Base-by-base conservation (phyloP, 2,113 vertebrate species). In the Semnornis frantzii region DNA sequence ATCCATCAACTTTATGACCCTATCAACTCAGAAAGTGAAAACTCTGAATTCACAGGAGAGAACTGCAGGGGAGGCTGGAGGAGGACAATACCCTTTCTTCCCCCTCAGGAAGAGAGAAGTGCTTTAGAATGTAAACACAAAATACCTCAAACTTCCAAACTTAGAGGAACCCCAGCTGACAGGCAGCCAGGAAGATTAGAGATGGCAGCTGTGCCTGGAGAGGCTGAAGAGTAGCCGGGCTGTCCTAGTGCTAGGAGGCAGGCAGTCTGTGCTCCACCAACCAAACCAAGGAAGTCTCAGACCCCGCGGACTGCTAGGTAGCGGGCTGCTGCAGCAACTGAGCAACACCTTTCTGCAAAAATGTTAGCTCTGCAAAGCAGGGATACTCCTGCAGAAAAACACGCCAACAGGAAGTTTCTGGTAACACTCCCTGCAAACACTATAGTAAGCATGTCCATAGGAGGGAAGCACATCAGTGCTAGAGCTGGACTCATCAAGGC, bases 401-500 rank as follows among this genome's bases (percentile, higher is more conserved):
- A 76, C 13, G 9, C 0, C 0, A 78, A 75, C 10, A 65, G 12
- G 24, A 54, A 8, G 9, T 28, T 87, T 82, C 59, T 52, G 73
- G 5, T 19, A 65, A 60, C 10, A 16, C 6, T 10, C 8, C 50
- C n/a, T 50, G 27, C 13, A 30, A 89, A 55, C 0, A 2, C 3
- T 63, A 39, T 63, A 90, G 52, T 55, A 80, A 55, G 24, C 15
- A n/a, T 1, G 27, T 60, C 70, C 5, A 0, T 33, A 52, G 30
- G 19, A 4, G 5, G 37, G 11, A 31, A 0, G 10, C 21, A 28
- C 8, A 33, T 12, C 9, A 27, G 12, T 19, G 24, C n/a, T 23
- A 63, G 30, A 42, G 34, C 18, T 80, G 15, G 23, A 34, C 58
- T 87, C 68, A 89, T 68, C 28, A 65, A 52, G 3, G 30, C 27